phyloP scores from a whole-genome alignment of 2,113 vertebrate genomes.

The Ibidorhyncha struthersii region DNA sequence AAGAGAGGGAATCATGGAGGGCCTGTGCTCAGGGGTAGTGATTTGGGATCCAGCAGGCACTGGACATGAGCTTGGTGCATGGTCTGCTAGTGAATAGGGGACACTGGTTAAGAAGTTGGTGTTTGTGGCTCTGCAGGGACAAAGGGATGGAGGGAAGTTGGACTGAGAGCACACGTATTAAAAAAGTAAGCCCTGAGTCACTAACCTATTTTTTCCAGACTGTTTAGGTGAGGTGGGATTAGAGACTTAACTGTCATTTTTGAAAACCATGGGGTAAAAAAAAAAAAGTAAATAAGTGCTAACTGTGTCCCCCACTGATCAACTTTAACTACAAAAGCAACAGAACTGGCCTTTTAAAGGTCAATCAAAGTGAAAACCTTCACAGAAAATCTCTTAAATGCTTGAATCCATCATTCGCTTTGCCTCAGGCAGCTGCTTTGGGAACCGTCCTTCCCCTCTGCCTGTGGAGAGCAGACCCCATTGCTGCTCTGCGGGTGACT shows the following conservation, averaged over 20 bases:
- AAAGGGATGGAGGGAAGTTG: neutral
- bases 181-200: neutral
- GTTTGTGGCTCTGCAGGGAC: neutral
- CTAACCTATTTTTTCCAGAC: neutral
- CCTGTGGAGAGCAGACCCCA: neutral
- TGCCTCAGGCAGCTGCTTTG: neutral
- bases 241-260: neutral
- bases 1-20: neutral
- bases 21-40: neutral
- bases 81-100: neutral
- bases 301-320: neutral
- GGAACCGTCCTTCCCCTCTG: neutral
- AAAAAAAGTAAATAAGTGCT: neutral
- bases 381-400: slow-evolving; percentile 27
- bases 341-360: slow-evolving; percentile 19
- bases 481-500: neutral
- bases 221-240: neutral
- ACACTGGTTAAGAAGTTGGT: neutral
- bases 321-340: neutral
- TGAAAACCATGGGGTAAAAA: neutral
- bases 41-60: neutral
- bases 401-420: neutral
- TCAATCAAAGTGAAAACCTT: slow-evolving; percentile 14
- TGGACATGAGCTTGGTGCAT: too few relatives aligned
- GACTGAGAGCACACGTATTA: fast-evolving